These are phyloP conservation scores for Cyrtorhinus lividipennis DNA, from an alignment of 1,140 invertebrate species.

Conservation along the genomic window DNA sequence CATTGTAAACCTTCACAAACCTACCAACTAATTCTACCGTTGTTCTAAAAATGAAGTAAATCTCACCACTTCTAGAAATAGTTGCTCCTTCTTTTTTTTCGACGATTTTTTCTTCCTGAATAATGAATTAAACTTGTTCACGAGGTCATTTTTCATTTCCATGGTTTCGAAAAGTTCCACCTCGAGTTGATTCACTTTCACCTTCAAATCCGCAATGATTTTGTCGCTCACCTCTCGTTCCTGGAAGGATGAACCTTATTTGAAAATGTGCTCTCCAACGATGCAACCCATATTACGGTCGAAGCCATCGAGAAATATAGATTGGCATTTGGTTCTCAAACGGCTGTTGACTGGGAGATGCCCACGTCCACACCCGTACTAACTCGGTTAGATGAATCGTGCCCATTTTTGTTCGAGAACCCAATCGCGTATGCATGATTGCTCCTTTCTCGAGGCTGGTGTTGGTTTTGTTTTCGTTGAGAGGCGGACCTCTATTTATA, in stretches of 20 bases:
- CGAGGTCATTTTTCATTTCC: constrained; percentile 1
- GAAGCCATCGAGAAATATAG: neutral
- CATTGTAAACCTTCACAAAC: no score
- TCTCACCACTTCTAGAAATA: neutral
- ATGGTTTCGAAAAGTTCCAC: neutral
- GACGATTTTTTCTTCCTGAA: constrained; percentile 1
- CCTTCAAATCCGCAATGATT: neutral
- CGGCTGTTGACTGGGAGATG: no score
- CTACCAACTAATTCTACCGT: no score
- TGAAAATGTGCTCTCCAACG: neutral
- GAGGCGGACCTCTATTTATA: no score
- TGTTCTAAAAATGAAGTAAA: no score
- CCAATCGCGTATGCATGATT: no score
- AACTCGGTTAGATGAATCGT: no score
- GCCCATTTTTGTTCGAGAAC: no score
- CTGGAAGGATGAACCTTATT: constrained; percentile 7
- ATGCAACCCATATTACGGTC: neutral
- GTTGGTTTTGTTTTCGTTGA: no score
- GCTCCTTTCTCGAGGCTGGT: no score
- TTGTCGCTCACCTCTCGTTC: neutral
- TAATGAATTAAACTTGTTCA: constrained; percentile 6
- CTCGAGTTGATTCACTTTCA: neutral
- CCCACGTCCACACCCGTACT: no score
- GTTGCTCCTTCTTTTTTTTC: constrained; percentile 4
- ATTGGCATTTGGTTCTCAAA: neutral